Evolutionary conservation across 1,140 invertebrate species (phyloP).

Genomic region (Thereuonema tuberculata): DNA sequence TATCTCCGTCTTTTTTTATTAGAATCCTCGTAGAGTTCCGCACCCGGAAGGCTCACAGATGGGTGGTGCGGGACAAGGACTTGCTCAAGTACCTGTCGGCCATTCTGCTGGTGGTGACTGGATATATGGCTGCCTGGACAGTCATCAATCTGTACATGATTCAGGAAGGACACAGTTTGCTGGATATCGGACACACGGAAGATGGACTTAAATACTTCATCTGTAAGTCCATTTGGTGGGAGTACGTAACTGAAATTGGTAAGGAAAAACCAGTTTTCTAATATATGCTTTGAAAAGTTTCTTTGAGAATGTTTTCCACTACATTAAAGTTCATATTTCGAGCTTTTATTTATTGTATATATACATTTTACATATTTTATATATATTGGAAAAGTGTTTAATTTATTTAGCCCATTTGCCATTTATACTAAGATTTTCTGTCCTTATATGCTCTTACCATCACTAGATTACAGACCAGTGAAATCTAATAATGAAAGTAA

Average conservation of each 20-base stretch:
- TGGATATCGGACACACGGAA: conserved; percentile 33
- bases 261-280: conserved; percentile 12
- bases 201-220: conserved; percentile 41
- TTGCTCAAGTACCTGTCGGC: conserved; percentile 60
- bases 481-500: too few species aligned
- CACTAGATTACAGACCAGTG: too few species aligned
- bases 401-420: too few species aligned
- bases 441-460: too few species aligned
- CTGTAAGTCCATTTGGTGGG: conserved; percentile 72
- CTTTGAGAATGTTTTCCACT: too few species aligned
- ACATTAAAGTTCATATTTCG: too few species aligned
- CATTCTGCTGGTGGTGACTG: conserved; percentile 59
- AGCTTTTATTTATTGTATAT: too few species aligned
- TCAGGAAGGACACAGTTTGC: conserved; percentile 24
- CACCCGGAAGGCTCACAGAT: conserved; percentile 77
- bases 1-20: neutral
- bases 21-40: conserved; percentile 45
- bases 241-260: conserved; percentile 69
- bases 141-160: conserved; percentile 37
- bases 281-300: too few species aligned
- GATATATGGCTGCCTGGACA: conserved; percentile 76
- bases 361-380: too few species aligned
- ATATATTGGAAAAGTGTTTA: too few species aligned
- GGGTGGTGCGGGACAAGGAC: conserved; percentile 71
- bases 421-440: too few species aligned